A percentile compares a stretch with the other conserved stretches of the same genome.
Conservation (phyloP, 23 tunicate genomes). For the Styela clava region DNA sequence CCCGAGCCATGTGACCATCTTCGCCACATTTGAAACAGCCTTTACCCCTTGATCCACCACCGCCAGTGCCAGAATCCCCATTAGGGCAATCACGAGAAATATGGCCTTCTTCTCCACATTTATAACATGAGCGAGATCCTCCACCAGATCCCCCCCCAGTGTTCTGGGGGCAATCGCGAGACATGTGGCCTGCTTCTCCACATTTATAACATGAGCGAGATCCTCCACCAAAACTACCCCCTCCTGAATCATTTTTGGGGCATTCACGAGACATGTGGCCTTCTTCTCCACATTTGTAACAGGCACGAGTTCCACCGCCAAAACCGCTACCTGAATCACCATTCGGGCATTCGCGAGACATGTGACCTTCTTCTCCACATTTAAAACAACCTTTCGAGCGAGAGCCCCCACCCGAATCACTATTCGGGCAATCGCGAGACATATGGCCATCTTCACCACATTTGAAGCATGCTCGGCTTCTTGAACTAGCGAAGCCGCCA, state of each 20-base stretch:
- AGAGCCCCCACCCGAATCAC: slow-evolving; percentile 19
- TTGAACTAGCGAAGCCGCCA: neutral
- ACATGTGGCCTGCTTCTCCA: slow-evolving; percentile 26
- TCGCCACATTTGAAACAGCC: slow-evolving; percentile 68
- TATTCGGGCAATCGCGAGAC: slow-evolving; percentile 18
- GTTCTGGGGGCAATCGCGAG: slow-evolving; percentile 14
- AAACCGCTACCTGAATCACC: too few relatives aligned
- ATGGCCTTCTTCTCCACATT: slow-evolving; percentile 30
- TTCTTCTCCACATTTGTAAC: slow-evolving; percentile 66
- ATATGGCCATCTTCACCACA: slow-evolving; percentile 20
- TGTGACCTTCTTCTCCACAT: slow-evolving; percentile 28
- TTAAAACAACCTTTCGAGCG: slow-evolving; percentile 33
- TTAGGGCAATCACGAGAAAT: slow-evolving; percentile 25
- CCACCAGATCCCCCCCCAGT: slow-evolving; percentile 18
- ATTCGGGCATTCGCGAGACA: slow-evolving; percentile 14
- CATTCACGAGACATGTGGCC: slow-evolving; percentile 59
- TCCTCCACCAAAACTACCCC: slow-evolving; percentile 19
- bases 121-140: slow-evolving; percentile 27
- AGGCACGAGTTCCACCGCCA: slow-evolving; percentile 34
- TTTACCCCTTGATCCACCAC: slow-evolving; percentile 16
- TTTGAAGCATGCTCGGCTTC: slow-evolving; percentile 16
- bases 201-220: slow-evolving; percentile 26
- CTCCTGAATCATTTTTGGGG: neutral
- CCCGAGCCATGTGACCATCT: slow-evolving; percentile 54
- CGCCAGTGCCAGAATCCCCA: slow-evolving; percentile 11